A percentile compares a stretch with the other conserved stretches of the same genome.
These are phyloP conservation scores for Sebastes dallii DNA, from an alignment of 2,797 vertebrate genomes.

Conservation along the genomic window DNA sequence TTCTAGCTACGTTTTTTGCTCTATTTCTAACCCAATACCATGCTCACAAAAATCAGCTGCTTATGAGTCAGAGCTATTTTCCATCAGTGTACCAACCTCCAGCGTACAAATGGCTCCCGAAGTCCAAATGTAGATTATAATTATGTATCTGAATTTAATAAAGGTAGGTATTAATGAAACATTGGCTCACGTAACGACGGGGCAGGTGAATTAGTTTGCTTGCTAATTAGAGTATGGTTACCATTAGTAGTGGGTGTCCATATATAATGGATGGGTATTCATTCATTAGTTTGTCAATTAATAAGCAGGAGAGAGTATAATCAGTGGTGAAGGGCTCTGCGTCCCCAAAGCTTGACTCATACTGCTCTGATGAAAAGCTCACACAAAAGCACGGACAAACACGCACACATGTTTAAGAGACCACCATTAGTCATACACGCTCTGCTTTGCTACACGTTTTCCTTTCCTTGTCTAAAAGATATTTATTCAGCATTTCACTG, in stretches of 20 bases:
- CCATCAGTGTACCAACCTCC: neutral
- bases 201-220: constrained; percentile 53
- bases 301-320: constrained; percentile 56
- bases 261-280: constrained; percentile 56
- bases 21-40: neutral
- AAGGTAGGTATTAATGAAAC: constrained; percentile 58
- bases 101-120: constrained; percentile 18
- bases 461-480: neutral
- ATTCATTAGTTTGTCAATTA: constrained; percentile 68
- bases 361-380: constrained; percentile 38
- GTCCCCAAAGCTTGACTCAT: constrained; percentile 52
- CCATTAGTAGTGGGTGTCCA: constrained; percentile 55
- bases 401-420: neutral
- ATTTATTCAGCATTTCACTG: neutral
- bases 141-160: constrained; percentile 50
- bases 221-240: constrained; percentile 62
- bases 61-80: constrained; percentile 14
- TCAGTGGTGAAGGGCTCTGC: constrained; percentile 37
- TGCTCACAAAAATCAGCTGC: neutral
- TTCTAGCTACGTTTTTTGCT: neutral
- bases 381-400: constrained; percentile 30
- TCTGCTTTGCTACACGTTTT: neutral
- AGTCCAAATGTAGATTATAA: constrained; percentile 46
- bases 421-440: neutral
- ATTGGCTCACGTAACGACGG: constrained; percentile 29